These are phyloP conservation scores for Pachypeltis micranthus DNA, from an alignment of 1,140 invertebrate species.

Conservation along the genomic window DNA sequence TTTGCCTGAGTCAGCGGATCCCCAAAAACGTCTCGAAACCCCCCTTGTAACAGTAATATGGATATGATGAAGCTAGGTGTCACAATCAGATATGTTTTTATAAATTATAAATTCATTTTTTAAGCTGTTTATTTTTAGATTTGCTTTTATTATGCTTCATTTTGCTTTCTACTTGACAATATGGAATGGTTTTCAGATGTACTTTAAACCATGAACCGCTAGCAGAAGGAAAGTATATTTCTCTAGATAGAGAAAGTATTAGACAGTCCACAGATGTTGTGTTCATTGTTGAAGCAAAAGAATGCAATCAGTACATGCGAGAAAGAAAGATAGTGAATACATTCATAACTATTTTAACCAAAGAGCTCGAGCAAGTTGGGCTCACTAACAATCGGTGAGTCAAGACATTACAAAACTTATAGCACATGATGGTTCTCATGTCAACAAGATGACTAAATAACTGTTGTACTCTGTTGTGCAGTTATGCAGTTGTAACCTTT, in stretches of 20 bases:
- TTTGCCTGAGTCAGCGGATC: no score
- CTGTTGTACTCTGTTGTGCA: conserved; percentile 30
- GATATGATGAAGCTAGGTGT: no score
- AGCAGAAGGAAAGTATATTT: conserved; percentile 55
- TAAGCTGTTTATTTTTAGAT: no score
- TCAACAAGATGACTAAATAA: not conserved
- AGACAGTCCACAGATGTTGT: conserved; percentile 67
- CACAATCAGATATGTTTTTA: no score
- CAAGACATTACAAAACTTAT: not conserved
- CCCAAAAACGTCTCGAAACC: no score
- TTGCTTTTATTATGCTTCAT: conserved; percentile 15
- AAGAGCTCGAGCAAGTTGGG: conserved; percentile 47
- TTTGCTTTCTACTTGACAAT: conserved; percentile 14
- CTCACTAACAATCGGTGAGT: conserved; percentile 53
- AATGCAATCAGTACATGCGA: conserved; percentile 58
- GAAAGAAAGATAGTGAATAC: conserved; percentile 51
- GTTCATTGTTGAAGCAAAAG: conserved; percentile 75
- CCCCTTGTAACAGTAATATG: no score
- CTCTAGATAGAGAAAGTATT: conserved; percentile 39
- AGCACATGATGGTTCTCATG: not conserved
- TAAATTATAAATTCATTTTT: no score
- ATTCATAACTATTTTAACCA: conserved; percentile 49
- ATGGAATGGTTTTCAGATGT: conserved; percentile 48
- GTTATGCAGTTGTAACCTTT: conserved; percentile 68
- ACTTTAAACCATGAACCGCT: conserved; percentile 51